phyloP scores from a whole-genome alignment of 92 coral and sea anemone species.

The Zoanthus solanderi region DNA sequence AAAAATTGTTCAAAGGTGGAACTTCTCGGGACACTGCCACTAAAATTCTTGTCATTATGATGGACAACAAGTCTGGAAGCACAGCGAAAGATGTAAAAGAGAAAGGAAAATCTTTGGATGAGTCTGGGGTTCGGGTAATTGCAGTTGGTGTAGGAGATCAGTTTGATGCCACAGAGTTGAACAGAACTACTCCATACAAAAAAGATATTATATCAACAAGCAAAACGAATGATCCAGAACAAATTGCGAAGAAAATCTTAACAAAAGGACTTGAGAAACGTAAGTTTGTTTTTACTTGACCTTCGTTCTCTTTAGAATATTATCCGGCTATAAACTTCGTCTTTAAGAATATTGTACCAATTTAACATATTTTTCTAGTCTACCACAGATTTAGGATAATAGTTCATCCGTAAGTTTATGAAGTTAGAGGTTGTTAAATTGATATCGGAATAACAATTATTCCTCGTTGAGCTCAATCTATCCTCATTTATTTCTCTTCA shows the following conservation, averaged over 20 bases:
- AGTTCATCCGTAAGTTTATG: no score
- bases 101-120: constrained; percentile 71
- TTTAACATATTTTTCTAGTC: no score
- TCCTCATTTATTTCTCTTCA: no score
- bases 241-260: constrained; percentile 73
- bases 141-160: constrained; percentile 83
- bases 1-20: constrained; percentile 55
- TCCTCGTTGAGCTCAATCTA: no score
- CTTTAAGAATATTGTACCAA: no score
- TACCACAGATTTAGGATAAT: no score
- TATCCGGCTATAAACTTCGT: neutral
- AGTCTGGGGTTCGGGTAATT: constrained; percentile 76
- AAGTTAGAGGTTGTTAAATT: no score
- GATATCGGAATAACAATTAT: no score
- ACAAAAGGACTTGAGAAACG: constrained; percentile 51
- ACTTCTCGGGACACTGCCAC: constrained; percentile 71
- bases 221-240: constrained; percentile 69
- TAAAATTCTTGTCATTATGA: constrained; percentile 78
- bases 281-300: neutral
- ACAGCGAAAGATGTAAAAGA: constrained; percentile 54
- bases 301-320: neutral
- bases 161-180: constrained; percentile 72
- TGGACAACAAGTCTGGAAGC: constrained; percentile 80
- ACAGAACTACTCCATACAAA: constrained; percentile 65
- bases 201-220: constrained; percentile 69